These are phyloP conservation scores for Dromiciops gliroides DNA, from an alignment of 2,113 vertebrate genomes.

Conservation along the genomic window DNA sequence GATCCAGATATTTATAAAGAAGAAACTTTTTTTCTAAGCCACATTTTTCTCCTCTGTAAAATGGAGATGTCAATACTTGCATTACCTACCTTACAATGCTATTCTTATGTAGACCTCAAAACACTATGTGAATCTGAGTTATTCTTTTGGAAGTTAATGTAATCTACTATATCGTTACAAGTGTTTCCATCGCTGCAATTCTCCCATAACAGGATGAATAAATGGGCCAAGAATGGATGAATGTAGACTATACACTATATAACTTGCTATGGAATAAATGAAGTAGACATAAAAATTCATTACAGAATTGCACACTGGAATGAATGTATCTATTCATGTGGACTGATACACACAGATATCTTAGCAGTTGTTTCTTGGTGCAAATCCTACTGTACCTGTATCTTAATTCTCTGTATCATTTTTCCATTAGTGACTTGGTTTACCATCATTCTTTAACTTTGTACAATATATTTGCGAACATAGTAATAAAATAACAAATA, in stretches of 20 bases:
- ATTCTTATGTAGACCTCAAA: background rate
- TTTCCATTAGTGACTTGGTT: background rate
- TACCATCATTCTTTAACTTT: background rate
- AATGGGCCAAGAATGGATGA: background rate
- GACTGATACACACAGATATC: background rate
- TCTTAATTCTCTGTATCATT: background rate
- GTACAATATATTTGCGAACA: background rate
- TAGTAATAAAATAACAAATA: background rate
- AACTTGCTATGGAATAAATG: background rate
- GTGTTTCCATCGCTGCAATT: background rate
- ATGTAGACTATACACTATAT: background rate
- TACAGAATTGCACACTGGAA: background rate
- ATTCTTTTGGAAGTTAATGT: background rate
- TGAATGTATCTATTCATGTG: background rate
- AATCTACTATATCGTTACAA: background rate
- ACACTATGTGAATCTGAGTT: background rate
- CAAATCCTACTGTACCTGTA: background rate
- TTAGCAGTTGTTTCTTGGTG: background rate
- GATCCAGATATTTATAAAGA: background rate
- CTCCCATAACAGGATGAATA: background rate
- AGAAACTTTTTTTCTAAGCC: background rate
- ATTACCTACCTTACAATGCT: background rate
- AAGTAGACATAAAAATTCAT: background rate
- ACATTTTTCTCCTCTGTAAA: background rate
- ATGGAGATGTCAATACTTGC: background rate